Evolutionary conservation across 1,140 invertebrate species (phyloP).

Genomic region (Lucilia sericata): DNA sequence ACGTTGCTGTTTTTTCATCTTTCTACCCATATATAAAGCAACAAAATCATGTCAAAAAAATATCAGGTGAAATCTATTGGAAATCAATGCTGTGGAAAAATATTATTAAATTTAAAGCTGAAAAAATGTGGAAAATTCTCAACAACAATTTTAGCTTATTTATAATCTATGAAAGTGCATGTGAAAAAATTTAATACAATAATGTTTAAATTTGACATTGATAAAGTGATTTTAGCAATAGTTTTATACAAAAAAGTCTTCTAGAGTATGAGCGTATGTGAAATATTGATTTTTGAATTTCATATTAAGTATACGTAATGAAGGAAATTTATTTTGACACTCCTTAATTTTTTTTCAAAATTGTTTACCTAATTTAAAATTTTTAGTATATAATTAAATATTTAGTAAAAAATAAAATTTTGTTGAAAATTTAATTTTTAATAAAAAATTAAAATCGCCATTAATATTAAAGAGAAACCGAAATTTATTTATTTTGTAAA

Average conservation of each 20-base stretch:
- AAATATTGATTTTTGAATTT: slow-evolving; percentile 1
- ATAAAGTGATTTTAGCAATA: neutral
- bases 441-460: too few species aligned
- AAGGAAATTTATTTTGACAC: too few species aligned
- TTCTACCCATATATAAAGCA: neutral
- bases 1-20: neutral
- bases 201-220: neutral
- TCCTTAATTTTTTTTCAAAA: too few species aligned
- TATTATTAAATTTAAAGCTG: neutral
- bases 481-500: too few species aligned
- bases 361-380: too few species aligned
- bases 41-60: neutral
- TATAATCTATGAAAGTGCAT: too few species aligned
- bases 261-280: neutral
- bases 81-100: slow-evolving; percentile 6
- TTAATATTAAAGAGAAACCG: too few species aligned
- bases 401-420: too few species aligned
- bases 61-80: slow-evolving; percentile 11
- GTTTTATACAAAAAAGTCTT: neutral
- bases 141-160: neutral
- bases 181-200: neutral
- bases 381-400: too few species aligned
- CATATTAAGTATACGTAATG: neutral
- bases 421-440: too few species aligned
- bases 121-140: neutral